Evolutionary conservation across 2,797 vertebrate species (phyloP).

Genomic region (Tragelaphus oryx): DNA sequence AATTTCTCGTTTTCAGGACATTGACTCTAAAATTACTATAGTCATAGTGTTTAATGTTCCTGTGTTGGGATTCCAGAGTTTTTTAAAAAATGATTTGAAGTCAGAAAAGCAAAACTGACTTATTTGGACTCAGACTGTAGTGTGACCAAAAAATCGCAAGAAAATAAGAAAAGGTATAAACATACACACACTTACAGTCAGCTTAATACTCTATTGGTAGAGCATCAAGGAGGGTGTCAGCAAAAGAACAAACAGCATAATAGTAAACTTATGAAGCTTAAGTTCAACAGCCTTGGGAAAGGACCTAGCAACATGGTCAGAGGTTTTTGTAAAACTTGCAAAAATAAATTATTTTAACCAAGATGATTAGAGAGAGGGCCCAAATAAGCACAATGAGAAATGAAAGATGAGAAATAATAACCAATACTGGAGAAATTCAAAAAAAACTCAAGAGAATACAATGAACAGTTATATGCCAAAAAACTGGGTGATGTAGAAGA

Average conservation of each 20-base stretch:
- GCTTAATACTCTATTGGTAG: background rate
- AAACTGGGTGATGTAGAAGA: background rate
- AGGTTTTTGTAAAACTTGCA: slow-evolving; percentile 6
- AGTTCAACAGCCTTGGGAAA: background rate
- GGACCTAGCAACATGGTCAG: background rate
- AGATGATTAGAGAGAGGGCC: background rate
- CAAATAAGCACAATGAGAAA: background rate
- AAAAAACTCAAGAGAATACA: background rate
- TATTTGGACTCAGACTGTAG: slow-evolving; percentile 29
- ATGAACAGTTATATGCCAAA: background rate
- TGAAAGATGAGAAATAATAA: background rate
- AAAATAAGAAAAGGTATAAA: slow-evolving; percentile 42
- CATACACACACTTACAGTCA: background rate
- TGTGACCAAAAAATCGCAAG: background rate
- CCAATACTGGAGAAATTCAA: background rate
- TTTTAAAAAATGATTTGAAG: slow-evolving; percentile 25
- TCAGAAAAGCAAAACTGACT: slow-evolving; percentile 54
- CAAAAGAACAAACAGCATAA: background rate
- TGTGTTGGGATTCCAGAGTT: slow-evolving; percentile 49
- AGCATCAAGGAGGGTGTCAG: background rate
- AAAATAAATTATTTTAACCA: slow-evolving; percentile 6
- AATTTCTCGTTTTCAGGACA: slow-evolving; percentile 74
- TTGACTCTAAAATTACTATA: slow-evolving; percentile 67
- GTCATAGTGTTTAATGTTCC: slow-evolving; percentile 56
- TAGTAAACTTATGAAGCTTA: background rate